Conservation (phyloP, 1,140 invertebrate genomes). For the Acyrthosiphon pisum region DNA sequence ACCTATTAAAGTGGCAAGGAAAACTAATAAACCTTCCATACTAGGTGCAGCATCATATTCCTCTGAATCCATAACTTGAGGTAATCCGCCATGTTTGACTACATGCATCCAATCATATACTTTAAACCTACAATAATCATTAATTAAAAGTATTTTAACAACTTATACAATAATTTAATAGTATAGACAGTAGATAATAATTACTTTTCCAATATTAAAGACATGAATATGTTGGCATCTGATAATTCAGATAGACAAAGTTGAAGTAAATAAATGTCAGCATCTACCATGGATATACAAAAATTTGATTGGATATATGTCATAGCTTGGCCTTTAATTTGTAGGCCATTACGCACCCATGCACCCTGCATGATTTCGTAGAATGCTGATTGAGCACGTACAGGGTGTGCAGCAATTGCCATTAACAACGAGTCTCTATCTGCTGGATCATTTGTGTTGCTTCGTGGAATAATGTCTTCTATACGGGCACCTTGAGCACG, state of each 20-base stretch:
- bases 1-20: constrained; percentile 87
- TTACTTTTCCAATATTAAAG: constrained; percentile 89
- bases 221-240: constrained; percentile 79
- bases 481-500: constrained; percentile 64
- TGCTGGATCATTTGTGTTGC: not conserved
- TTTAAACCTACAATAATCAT: constrained; percentile 85
- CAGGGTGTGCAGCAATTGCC: constrained; percentile 42
- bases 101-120: constrained; percentile 69
- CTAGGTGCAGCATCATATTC: constrained; percentile 79
- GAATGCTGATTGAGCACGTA: constrained; percentile 79
- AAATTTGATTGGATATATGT: constrained; percentile 98
- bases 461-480: constrained; percentile 17
- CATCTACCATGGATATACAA: constrained; percentile 97
- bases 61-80: constrained; percentile 62
- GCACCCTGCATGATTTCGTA: constrained; percentile 89
- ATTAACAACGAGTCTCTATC: constrained; percentile 6
- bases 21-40: constrained; percentile 91
- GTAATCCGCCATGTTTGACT: constrained; percentile 60
- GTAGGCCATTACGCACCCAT: constrained; percentile 95
- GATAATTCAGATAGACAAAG: constrained; percentile 88
- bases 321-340: constrained; percentile 98
- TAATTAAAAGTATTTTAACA: constrained; percentile 78
- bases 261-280: constrained; percentile 93
- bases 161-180: constrained; percentile 89
- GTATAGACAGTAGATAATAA: constrained; percentile 63